phyloP scores from a whole-genome alignment of 2,113 vertebrate genomes.

The Corythornis cristatus region DNA sequence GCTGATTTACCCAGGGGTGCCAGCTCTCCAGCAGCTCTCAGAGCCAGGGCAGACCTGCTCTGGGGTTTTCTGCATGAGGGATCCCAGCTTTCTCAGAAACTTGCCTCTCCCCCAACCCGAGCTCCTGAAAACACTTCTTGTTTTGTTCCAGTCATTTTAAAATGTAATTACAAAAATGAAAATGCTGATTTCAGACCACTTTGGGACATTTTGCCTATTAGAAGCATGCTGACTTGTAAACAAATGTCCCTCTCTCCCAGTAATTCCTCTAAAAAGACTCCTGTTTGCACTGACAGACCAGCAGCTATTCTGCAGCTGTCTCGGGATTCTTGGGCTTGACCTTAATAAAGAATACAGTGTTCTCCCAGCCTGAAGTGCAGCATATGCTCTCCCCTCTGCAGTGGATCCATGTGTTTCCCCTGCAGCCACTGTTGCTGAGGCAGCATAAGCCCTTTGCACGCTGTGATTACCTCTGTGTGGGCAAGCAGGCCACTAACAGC shows the following conservation, averaged over 20 bases:
- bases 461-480: background rate
- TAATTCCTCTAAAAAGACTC: slow-evolving; percentile 49
- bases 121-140: background rate
- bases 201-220: background rate
- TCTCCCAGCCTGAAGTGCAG: slow-evolving; percentile 33
- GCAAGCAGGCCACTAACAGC: background rate
- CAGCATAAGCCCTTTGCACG: background rate
- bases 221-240: slow-evolving; percentile 31
- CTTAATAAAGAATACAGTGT: slow-evolving; percentile 25
- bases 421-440: background rate
- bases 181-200: slow-evolving; percentile 34
- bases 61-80: background rate
- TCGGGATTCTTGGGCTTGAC: slow-evolving; percentile 18
- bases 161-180: slow-evolving; percentile 30
- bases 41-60: background rate
- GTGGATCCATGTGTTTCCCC: background rate
- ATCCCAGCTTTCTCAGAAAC: background rate
- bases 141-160: slow-evolving; percentile 2
- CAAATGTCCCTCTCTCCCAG: slow-evolving; percentile 18
- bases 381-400: background rate
- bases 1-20: background rate
- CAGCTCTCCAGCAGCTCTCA: background rate
- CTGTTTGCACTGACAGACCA: slow-evolving; percentile 27
- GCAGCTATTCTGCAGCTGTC: slow-evolving; percentile 16
- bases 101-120: background rate